These are phyloP conservation scores for Tachystola acroxantha DNA, from an alignment of 2,888 invertebrate species.

Conservation along the genomic window DNA sequence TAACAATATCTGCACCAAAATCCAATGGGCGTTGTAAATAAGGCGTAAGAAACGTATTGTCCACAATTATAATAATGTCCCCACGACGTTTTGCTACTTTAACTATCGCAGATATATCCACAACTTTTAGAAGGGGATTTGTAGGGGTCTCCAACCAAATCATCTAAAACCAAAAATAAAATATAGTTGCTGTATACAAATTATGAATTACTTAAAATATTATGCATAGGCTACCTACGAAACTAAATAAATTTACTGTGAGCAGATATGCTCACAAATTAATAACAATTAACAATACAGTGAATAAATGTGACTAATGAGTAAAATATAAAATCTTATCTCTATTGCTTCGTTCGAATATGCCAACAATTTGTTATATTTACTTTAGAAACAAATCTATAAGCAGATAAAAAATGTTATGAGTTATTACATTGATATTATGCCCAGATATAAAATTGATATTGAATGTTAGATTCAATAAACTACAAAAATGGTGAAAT, in stretches of 20 bases:
- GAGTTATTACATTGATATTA: slow-evolving; percentile 15
- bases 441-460: not conserved
- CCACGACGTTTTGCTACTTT: slow-evolving; percentile 76
- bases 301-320: too few relatives aligned
- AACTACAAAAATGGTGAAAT: not conserved
- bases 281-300: too few relatives aligned
- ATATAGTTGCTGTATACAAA: too few relatives aligned
- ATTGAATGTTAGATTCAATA: not conserved
- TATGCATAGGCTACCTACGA: too few relatives aligned
- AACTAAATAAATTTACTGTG: too few relatives aligned
- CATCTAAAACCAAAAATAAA: slow-evolving; percentile 65
- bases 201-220: too few relatives aligned
- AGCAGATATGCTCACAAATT: too few relatives aligned
- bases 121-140: slow-evolving; percentile 95
- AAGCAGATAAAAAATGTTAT: slow-evolving; percentile 29
- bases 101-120: slow-evolving; percentile 87
- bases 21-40: slow-evolving; percentile 93
- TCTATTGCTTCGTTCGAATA: slow-evolving; percentile 13
- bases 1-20: slow-evolving; percentile 91
- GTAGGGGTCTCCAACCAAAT: slow-evolving; percentile 98
- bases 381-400: slow-evolving; percentile 13
- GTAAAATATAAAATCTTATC: too few relatives aligned
- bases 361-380: slow-evolving; percentile 14
- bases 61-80: slow-evolving; percentile 86
- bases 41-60: slow-evolving; percentile 95